Base-by-base conservation (phyloP, 2,113 vertebrate species). In the Tautogolabrus adspersus region DNA sequence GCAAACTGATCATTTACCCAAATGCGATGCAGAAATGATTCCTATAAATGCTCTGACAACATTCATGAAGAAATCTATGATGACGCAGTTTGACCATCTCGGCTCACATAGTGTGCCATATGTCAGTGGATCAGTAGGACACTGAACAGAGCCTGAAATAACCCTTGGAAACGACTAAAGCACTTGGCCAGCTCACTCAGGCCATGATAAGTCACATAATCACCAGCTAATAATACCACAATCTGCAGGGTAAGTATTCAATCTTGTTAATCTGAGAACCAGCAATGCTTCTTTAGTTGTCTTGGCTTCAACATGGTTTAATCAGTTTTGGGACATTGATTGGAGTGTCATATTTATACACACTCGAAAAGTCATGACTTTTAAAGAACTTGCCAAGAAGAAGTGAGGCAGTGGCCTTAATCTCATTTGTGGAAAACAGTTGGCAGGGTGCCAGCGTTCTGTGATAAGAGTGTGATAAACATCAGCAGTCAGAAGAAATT, bases 141-240 rank as follows among this genome's bases (percentile, higher is more conserved):
- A 52, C 55, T 54, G 83, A 84, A 83, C 57, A 6, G 51, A 55
- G 84, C 84, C 83, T 58, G 58, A 87, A 88, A 91, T 88, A 90
- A 91, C 79, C 79, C 52, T 57, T 30, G 23, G 64, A 83, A 84
- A 78, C 76, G 68, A 63, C 59, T 89, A 87, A 91, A 86, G 77
- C 82, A 84, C 78, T 90, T 79, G 86, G 79, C 79, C 64, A 40
- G 18, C 74, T 72, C 38, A 11, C 79, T 0, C 10, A 72, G 62
- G 66, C 69, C 81, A 87, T 87, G 88, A 90, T 92, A 90, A 93
- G 84, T 79, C 66, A 2, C 64, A 71, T 90, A 89, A 91, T 90
- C 86, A 82, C 78, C 51, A 69, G 82, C 86, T 90, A 91, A 92
- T 87, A 82, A 89, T 83, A 79, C 40, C 74, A 63, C 82, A 86